Percentiles rank a stretch among this genome's conserved stretches.
These are phyloP conservation scores for Pomacea canaliculata DNA, from an alignment of 2,888 invertebrate species.

Conservation along the genomic window DNA sequence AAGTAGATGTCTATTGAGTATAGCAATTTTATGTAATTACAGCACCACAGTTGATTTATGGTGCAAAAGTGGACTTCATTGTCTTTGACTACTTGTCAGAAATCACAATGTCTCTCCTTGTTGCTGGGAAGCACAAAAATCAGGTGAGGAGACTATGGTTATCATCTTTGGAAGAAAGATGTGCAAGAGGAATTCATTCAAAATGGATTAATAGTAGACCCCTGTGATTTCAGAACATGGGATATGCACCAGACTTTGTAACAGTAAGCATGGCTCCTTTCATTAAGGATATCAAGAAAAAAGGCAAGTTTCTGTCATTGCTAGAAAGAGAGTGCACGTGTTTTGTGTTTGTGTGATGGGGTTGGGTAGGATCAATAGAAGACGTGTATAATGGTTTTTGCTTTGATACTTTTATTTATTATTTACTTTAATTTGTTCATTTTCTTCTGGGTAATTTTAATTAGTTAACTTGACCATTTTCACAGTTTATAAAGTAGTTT, in stretches of 20 bases:
- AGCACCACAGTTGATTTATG: constrained; percentile 72
- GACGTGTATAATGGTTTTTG: no score
- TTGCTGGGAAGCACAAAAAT: constrained; percentile 70
- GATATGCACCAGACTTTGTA: constrained; percentile 73
- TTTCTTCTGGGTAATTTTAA: no score
- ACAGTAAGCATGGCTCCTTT: constrained; percentile 69
- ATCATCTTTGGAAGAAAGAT: not conserved
- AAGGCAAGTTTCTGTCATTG: constrained; percentile 59
- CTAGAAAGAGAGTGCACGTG: not conserved
- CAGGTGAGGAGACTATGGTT: constrained; percentile 57
- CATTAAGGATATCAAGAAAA: constrained; percentile 69
- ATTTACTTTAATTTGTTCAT: no score
- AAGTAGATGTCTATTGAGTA: no score
- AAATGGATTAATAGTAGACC: not conserved
- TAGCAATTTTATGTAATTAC: constrained; percentile 35
- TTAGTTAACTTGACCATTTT: no score
- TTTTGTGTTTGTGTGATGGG: no score
- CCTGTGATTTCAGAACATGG: constrained; percentile 63
- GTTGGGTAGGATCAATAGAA: no score
- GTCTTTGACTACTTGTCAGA: constrained; percentile 73
- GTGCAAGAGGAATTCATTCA: not conserved
- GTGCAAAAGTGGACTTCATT: constrained; percentile 70
- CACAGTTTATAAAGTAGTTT: no score
- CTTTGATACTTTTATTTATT: no score
- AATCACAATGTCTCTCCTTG: constrained; percentile 73